These are phyloP conservation scores for Hylia prasina DNA, from an alignment of 2,113 vertebrate species.

Conservation along the genomic window DNA sequence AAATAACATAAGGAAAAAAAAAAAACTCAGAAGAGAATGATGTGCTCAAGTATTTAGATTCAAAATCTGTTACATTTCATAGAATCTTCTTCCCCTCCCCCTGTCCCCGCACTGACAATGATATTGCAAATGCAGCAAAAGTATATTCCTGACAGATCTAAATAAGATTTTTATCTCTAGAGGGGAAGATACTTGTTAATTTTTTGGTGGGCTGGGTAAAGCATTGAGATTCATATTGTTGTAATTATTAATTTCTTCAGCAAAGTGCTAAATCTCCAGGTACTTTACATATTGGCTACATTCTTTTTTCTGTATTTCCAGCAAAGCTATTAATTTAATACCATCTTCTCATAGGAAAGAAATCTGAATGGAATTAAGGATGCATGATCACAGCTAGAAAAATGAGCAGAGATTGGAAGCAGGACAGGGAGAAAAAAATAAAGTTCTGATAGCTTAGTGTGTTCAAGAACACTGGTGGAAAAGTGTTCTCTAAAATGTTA, in stretches of 20 bases:
- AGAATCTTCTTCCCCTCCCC: neutral
- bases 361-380: slow-evolving; percentile 34
- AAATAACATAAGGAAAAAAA: neutral
- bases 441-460: neutral
- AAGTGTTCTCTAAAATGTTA: neutral
- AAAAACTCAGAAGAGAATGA: neutral
- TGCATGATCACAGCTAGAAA: neutral
- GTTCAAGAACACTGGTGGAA: neutral
- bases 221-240: slow-evolving; percentile 32
- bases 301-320: neutral
- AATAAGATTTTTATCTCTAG: slow-evolving; percentile 38
- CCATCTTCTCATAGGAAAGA: neutral
- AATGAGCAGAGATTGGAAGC: neutral
- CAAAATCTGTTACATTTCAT: neutral
- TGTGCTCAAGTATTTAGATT: slow-evolving; percentile 8
- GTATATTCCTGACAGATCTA: neutral
- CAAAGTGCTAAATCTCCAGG: slow-evolving; percentile 52
- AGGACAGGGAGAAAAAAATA: neutral
- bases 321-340: slow-evolving; percentile 7
- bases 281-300: slow-evolving; percentile 21
- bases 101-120: neutral
- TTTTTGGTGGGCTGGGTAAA: slow-evolving; percentile 42
- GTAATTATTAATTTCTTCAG: slow-evolving; percentile 56
- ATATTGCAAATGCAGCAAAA: neutral
- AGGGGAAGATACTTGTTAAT: slow-evolving; percentile 34